phyloP scores from a whole-genome alignment of 1,140 invertebrate species.

The Drosophila obscura region DNA sequence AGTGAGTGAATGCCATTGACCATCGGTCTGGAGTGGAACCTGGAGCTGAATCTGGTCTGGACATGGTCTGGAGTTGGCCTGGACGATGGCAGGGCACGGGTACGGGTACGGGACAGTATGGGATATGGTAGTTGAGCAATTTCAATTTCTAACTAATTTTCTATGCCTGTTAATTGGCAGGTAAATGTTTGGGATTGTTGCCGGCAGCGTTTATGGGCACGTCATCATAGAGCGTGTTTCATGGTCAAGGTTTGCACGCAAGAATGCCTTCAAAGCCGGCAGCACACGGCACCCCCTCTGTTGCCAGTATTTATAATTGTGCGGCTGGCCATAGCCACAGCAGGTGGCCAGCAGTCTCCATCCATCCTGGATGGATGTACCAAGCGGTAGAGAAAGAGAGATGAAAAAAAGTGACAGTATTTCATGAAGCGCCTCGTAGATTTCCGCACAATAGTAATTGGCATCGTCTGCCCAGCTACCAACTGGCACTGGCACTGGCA shows the following conservation, averaged over 20 bases:
- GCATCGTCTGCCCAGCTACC: constrained; percentile 1
- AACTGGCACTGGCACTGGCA: constrained; percentile 14
- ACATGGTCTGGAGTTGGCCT: no score
- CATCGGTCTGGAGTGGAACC: constrained; percentile 25
- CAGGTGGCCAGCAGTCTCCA: constrained; percentile 2
- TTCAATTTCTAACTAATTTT: constrained; percentile 75
- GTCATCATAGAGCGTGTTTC: constrained; percentile 54
- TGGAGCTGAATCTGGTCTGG: no score
- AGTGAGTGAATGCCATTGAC: constrained; percentile 63
- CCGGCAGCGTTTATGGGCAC: constrained; percentile 53
- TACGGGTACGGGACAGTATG: no score
- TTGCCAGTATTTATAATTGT: constrained; percentile 16
- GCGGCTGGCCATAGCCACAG: constrained; percentile 16
- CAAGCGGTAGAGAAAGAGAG: constrained; percentile 31
- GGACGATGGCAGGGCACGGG: no score
- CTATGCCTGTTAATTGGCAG: constrained; percentile 62
- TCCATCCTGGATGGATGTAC: constrained; percentile 8
- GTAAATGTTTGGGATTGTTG: constrained; percentile 60
- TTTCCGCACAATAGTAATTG: constrained; percentile 72
- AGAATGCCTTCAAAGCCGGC: constrained; percentile 52
- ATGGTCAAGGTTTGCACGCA: constrained; percentile 72
- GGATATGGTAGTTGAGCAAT: constrained; percentile 43
- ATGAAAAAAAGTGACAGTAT: constrained; percentile 71
- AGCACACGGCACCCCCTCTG: constrained; percentile 22
- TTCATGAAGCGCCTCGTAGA: constrained; percentile 59